These are phyloP conservation scores for Drosophila pseudoananassae DNA, from an alignment of 1,140 invertebrate genomes.

Conservation along the genomic window DNA sequence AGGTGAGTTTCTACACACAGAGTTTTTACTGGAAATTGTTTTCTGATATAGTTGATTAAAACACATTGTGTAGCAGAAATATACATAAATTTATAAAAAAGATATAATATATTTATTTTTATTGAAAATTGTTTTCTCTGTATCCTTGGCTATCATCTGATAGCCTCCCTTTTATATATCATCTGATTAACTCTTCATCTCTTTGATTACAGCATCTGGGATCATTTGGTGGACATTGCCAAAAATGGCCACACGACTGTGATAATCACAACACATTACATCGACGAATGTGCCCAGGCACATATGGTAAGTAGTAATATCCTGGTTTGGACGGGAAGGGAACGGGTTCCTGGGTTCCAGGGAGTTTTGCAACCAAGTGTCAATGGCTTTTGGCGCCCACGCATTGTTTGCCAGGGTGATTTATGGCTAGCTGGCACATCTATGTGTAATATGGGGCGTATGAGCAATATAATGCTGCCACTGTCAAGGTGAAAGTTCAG, in stretches of 20 bases:
- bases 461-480: slow-evolving; percentile 70
- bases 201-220: slow-evolving; percentile 92
- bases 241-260: slow-evolving; percentile 94
- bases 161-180: neutral
- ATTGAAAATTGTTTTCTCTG: neutral
- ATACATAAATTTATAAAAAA: too few species aligned
- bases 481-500: slow-evolving; percentile 74
- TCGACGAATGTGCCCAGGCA: slow-evolving; percentile 97
- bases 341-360: neutral
- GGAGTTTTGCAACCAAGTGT: slow-evolving; percentile 40
- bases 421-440: slow-evolving; percentile 67
- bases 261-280: slow-evolving; percentile 99
- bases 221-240: slow-evolving; percentile 95
- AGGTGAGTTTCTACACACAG: slow-evolving; percentile 86
- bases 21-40: too few species aligned
- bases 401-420: slow-evolving; percentile 74
- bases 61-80: too few species aligned
- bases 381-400: slow-evolving; percentile 70
- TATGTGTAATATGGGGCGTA: slow-evolving; percentile 75
- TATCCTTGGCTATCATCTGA: neutral
- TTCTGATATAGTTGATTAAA: too few species aligned
- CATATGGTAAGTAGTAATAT: slow-evolving; percentile 87
- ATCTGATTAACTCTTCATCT: slow-evolving; percentile 53
- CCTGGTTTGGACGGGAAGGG: too few species aligned
- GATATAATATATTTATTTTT: neutral